Evolutionary conservation across 2,888 invertebrate genomes (phyloP), one percentile per base, ranked within the genome.

Genomic region (Apocheima hispidaria): DNA sequence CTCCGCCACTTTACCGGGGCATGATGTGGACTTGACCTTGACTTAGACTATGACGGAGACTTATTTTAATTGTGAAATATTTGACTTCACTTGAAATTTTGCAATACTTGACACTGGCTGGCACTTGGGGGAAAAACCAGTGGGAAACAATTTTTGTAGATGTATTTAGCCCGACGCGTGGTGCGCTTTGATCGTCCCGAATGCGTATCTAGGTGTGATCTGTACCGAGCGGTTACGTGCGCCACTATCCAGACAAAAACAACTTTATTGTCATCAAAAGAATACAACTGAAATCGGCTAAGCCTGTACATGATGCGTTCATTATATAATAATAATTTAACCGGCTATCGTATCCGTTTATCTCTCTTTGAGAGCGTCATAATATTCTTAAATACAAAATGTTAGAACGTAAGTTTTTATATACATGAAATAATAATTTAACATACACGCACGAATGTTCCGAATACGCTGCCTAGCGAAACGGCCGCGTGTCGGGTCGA

Each of bases 401-500:
- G 82, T 84, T 86, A 85, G 21, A 56, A 87, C 86, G 55, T 82
- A 84, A 80, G 71, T 72, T 73, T 74, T 83, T 90, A 91, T 91
- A 86, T 89, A 91, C 90, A 90, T 81, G 79, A 84, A 90, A 87
- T 87, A 82, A 88, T 88, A 88, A 87, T 87, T 85, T 82, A 88
- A 85, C 86, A 82, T 86, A 88, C 85, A 84, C 60, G 63, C 46
- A 66, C 38, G 55, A 60, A 64, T 41, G 53, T 60, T 58, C 61
- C 60, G 53, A 61, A 63, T 60, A 63, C 68, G 61, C 63, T 53
- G 63, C 66, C 57, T 63, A 58, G 62, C 55, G 56, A 43, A 44
- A 49, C 36, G 44, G 30, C 12, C 41, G 14, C 54, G 33, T 20
- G 14, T 52, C 21, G 41, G 23, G 16, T 16, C 14, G 16, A 26